phyloP scores from a whole-genome alignment of 2,888 invertebrate species.

The Polydrusus cervinus region DNA sequence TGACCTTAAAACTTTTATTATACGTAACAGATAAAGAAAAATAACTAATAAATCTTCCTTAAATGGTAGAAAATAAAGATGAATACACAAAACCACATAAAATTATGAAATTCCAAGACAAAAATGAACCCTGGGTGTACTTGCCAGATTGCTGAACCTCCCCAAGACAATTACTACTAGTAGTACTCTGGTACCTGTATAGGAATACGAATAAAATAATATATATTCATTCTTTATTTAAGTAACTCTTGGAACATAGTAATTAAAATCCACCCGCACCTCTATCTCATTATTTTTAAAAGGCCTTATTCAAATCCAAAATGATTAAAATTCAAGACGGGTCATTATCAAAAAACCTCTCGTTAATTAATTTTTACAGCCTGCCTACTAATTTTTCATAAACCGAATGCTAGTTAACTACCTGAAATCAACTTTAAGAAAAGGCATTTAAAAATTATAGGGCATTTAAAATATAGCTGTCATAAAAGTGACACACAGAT shows the following conservation, averaged over 20 bases:
- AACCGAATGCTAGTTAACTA: background rate
- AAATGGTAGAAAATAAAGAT: no score
- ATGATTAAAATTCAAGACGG: background rate
- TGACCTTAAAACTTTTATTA: no score
- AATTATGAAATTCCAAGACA: no score
- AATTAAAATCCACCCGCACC: slow-evolving; percentile 1
- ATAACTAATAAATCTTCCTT: no score
- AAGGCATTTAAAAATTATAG: background rate
- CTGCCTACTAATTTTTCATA: background rate
- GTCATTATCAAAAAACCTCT: background rate
- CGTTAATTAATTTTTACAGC: slow-evolving; percentile 8
- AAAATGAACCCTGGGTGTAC: no score
- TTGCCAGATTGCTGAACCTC: no score
- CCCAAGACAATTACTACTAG: no score
- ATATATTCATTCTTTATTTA: no score
- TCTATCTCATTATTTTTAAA: background rate
- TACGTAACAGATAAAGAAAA: no score
- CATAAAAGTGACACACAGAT: slow-evolving; percentile 8
- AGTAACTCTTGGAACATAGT: background rate
- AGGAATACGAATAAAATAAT: no score
- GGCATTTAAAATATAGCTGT: slow-evolving; percentile 18
- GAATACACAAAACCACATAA: no score
- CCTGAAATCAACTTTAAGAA: background rate
- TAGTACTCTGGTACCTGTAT: no score
- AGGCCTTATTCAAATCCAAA: background rate